phyloP scores from a whole-genome alignment of 2,888 invertebrate species.

The Phyllotreta cruciferae region DNA sequence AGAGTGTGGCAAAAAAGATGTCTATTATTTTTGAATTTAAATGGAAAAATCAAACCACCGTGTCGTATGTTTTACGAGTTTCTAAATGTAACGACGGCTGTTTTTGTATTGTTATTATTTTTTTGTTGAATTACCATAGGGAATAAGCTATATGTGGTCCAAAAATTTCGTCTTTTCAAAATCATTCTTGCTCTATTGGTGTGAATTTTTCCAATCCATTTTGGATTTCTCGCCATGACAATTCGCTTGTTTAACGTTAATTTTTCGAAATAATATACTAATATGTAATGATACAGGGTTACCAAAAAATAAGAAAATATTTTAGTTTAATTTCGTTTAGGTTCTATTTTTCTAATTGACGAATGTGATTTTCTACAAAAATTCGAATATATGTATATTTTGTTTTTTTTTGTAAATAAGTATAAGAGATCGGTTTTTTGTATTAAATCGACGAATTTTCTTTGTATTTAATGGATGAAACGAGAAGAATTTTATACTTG shows the following conservation, averaged over 20 bases:
- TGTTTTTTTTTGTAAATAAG: constrained; percentile 39
- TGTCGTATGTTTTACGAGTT: constrained; percentile 30
- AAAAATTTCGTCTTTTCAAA: constrained; percentile 32
- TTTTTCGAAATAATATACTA: constrained; percentile 42
- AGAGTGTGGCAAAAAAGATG: no score
- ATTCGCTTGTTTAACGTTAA: constrained; percentile 37
- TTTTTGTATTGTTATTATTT: constrained; percentile 54
- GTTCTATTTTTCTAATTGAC: constrained; percentile 29
- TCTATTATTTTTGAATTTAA: not conserved
- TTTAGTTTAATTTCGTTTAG: constrained; percentile 43
- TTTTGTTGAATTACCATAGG: constrained; percentile 47
- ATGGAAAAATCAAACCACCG: constrained; percentile 1
- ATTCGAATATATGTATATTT: constrained; percentile 28
- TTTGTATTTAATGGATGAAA: constrained; percentile 20
- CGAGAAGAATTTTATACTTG: constrained; percentile 15
- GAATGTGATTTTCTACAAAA: constrained; percentile 30
- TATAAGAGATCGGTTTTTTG: constrained; percentile 27
- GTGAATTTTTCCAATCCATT: constrained; percentile 17
- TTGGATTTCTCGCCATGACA: not conserved
- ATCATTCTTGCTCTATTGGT: constrained; percentile 12
- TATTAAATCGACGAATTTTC: constrained; percentile 26
- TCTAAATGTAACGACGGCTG: constrained; percentile 54
- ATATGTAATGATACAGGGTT: constrained; percentile 54
- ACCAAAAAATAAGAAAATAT: constrained; percentile 47
- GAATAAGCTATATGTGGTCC: constrained; percentile 42